Base-by-base conservation (phyloP, 1,140 invertebrate species). In the Pogonus chalceus region DNA sequence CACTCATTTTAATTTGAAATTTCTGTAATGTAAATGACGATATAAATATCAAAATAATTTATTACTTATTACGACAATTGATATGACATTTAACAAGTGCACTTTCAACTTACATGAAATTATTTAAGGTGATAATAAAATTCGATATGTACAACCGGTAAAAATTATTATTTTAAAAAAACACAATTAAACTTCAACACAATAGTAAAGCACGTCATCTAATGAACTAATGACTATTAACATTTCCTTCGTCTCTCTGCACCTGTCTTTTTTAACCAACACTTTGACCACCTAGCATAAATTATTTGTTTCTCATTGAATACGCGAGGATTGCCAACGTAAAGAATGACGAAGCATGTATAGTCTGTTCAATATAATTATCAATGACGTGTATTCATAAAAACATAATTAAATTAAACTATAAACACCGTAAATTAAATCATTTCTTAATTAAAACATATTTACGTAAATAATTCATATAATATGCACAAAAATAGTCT, bases 151-250 rank as follows among this genome's bases (percentile, higher is more conserved):
- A 18, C 18, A 43, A 43, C 37, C 18, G 18, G 4, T 10, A 43
- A 43, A 43, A 43, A 43, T 12, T 10, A 7, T 31, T 31, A 43
- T 43, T 18, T 43, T 16, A 10, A 18, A 7, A 12, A 43, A 12
- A 43, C 4, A 12, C 18, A 12, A 43, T 43, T 43, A 4, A 43
- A 43, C 18, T 10, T 43, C 18, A 43, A 43, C 37, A 12, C 9
- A 31, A 12, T 43, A 12, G 4, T 10, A 43, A 43, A 9, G 37
- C 37, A 43, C 37, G 37, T 43, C 37, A 43, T 18, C 37, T 16
- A 43, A 43, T 43, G 37, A 43, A 43, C 37, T 43, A 43, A 43
- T 43, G 37, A 43, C 37, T 43, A 43, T 43, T 43, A 9, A 12
- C 37, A 43, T 43, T 43, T 18, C 37, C 9, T 12, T 43, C 18